Evolutionary conservation across 2,888 invertebrate genomes (phyloP), one percentile per base, ranked within the genome.

Genomic region (Hedya salicella): DNA sequence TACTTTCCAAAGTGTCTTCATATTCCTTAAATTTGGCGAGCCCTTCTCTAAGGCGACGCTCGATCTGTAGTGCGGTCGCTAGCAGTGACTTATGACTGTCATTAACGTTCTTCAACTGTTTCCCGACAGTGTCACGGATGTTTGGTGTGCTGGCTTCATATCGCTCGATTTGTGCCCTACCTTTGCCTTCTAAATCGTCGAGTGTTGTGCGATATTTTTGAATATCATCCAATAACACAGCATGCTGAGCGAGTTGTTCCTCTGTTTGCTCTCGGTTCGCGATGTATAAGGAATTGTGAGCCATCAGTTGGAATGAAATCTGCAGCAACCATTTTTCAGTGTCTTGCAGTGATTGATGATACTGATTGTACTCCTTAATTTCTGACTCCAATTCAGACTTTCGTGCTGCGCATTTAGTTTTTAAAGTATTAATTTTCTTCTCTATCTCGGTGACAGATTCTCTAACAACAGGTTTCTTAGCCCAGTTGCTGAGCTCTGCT

Each of bases 291-390:
- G 98, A 97, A 83, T 98, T 98, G 81, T 98, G 98, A 0, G 98
- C 97, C 98, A 98, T 98, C 0, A 98, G 93, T 80, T 97, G 97
- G 94, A 98, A 98, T 1, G 98, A 98, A 59, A 97, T 96, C 87
- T 98, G 98, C 21, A 98, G 87, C 52, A 98, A 89, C 98, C 98
- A 99, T 83, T 98, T 98, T 84, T 98, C 98, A 0, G 96, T 97
- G 75, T 98, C 98, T 90, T 98, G 98, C 21, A 98, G 90, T 11
- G 96, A 96, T 78, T 96, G 96, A 75, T 98, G 97, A 80, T 98
- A 99, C 13, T 95, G 94, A 77, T 96, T 96, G 83, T 97, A 98
- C 62, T 97, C 96, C 70, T 95, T 94, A 62, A 98, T 96, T 82
- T 98, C 97, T 17, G 94, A 93, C 80, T 98, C 97, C 0, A 98